Conservation (phyloP, 2,113 vertebrate genomes). For the Gopherus flavomarginatus region DNA sequence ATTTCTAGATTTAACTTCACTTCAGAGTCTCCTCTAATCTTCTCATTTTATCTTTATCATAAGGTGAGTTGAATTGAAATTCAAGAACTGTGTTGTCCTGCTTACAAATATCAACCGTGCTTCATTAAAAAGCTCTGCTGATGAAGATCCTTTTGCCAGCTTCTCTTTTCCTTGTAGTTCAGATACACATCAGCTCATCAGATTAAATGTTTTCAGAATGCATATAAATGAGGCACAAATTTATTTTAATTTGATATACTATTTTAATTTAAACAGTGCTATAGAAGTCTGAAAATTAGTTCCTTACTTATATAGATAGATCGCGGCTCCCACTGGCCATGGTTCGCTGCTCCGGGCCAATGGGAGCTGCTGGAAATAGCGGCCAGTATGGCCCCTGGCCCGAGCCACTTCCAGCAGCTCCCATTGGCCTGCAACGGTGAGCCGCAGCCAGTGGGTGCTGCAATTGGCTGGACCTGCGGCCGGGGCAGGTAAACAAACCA, state of each 20-base stretch:
- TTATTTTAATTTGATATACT: slow-evolving; percentile 55
- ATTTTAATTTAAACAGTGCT: slow-evolving; percentile 39
- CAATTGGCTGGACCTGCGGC: too few relatives aligned
- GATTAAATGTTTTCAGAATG: slow-evolving; percentile 42
- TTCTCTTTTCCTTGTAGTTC: slow-evolving; percentile 36
- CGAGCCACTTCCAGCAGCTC: too few relatives aligned
- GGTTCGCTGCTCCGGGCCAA: too few relatives aligned
- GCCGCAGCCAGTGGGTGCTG: too few relatives aligned
- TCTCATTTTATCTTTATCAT: not conserved
- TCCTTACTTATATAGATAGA: not conserved
- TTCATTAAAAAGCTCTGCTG: slow-evolving; percentile 21
- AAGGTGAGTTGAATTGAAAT: not conserved
- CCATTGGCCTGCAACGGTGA: too few relatives aligned
- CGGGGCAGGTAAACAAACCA: too few relatives aligned
- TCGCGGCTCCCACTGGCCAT: too few relatives aligned
- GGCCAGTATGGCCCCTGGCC: too few relatives aligned
- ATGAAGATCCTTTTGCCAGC: not conserved
- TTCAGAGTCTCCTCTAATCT: not conserved
- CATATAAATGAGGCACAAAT: slow-evolving; percentile 44
- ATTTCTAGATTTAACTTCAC: not conserved
- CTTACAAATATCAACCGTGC: not conserved
- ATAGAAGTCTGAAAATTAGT: slow-evolving; percentile 38
- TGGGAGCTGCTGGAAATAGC: too few relatives aligned
- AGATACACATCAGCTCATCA: not conserved
- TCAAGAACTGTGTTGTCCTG: slow-evolving; percentile 1